Base-by-base conservation (phyloP, 2,797 vertebrate genomes). In the Erithacus rubecula region DNA sequence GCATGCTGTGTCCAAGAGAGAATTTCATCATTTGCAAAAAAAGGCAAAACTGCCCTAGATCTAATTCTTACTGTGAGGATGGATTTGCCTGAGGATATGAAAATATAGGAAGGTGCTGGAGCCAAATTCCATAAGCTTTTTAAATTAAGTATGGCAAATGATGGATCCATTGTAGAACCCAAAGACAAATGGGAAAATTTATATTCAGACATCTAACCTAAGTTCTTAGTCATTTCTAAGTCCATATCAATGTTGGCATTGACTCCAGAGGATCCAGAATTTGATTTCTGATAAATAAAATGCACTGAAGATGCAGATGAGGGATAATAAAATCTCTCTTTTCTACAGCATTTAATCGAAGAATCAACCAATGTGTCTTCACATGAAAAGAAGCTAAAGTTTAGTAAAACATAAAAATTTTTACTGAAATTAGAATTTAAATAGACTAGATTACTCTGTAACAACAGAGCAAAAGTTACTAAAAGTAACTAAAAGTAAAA, bases 11-110 rank as follows among this genome's bases (percentile, higher is more conserved):
- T 95, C 94, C 93, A 79, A 93, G 63, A 88, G 44, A 83, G 71
- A 90, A 93, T 93, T 93, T 82, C 80, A 82, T 82, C 58, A 47
- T 81, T 74, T 90, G 37, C 11, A 86, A 94, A 93, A 83, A 93
- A 83, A 62, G 72, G 49, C 80, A 74, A 90, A 94, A 90, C 70
- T 87, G 68, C 63, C 70, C 74, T 84, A 86, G 89, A 91, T 94
- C 52, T 91, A 53, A 72, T 94, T 92, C 63, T 43, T 82, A 70
- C 72, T 71, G 74, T 77, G 70, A 86, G 70, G 46, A 60, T 64
- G 56, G 49, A 70, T 60, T 80, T 94, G 75, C 77, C 75, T 82
- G 70, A 90, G 63, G 58, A 84, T 80, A 52, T 41, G 32, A 94
- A 94, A 95, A 91, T 76, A 91, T 81, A 82, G 46, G 52, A 84